Evolutionary conservation across 2,888 invertebrate genomes (phyloP).

Genomic region (Lepetodrilus schrolli): DNA sequence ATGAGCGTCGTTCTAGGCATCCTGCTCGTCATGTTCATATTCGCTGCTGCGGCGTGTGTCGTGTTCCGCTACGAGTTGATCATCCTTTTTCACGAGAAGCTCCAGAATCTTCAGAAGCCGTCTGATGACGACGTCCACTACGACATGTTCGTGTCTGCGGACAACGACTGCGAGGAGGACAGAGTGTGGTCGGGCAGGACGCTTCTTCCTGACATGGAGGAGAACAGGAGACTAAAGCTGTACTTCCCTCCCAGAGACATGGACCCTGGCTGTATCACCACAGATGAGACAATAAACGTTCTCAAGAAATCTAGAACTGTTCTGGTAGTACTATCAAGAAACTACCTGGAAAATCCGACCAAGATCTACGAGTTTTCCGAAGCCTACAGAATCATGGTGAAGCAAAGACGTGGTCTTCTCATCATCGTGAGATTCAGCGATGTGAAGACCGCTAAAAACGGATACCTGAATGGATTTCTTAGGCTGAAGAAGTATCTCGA

Average conservation of each 20-base stretch:
- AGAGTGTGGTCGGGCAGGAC: background rate
- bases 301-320: background rate
- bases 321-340: background rate
- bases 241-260: conserved; percentile 3
- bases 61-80: background rate
- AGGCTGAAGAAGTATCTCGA: background rate
- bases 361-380: background rate
- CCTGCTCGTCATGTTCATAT: background rate
- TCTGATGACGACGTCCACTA: background rate
- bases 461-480: conserved; percentile 1
- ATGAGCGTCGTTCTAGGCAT: background rate
- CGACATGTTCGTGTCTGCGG: background rate
- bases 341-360: background rate
- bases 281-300: background rate
- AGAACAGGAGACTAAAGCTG: background rate
- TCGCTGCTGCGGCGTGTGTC: background rate
- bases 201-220: background rate
- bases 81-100: background rate
- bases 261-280: background rate
- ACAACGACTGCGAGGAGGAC: background rate
- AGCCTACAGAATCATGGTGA: conserved; percentile 10
- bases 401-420: background rate
- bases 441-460: background rate
- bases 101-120: background rate
- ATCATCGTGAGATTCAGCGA: background rate